Evolutionary conservation across 2,113 vertebrate species (phyloP).

Genomic region (Herpetotheres cachinnans): DNA sequence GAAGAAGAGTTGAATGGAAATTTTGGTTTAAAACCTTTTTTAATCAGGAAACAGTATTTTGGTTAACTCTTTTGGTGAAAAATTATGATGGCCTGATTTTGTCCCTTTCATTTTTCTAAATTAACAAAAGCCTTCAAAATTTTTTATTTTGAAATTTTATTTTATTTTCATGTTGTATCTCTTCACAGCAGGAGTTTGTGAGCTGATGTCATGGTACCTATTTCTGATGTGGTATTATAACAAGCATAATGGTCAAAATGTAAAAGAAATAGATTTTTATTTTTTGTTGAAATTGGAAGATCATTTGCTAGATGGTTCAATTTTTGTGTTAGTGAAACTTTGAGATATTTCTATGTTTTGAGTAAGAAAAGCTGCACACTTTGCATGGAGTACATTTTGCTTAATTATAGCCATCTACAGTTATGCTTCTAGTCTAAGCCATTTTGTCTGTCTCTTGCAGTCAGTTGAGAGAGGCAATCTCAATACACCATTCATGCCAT

Average conservation of each 20-base stretch:
- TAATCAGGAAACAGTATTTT: background rate
- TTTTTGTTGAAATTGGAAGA: background rate
- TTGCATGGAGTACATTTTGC: background rate
- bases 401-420: background rate
- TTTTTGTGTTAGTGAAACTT: background rate
- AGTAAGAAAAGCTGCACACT: background rate
- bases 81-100: accelerated
- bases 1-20: background rate
- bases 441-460: background rate
- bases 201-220: background rate
- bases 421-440: background rate
- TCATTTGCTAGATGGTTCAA: background rate
- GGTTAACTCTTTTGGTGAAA: background rate
- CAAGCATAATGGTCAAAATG: background rate
- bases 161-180: background rate
- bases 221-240: background rate
- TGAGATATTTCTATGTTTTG: background rate
- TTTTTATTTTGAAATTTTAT: background rate
- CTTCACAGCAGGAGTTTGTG: background rate
- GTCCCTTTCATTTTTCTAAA: background rate
- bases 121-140: background rate
- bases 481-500: background rate
- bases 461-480: background rate
- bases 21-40: background rate
- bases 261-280: background rate